Percentiles rank a stretch among this genome's conserved stretches.
These are phyloP conservation scores for Hoplostethus atlanticus DNA, from an alignment of 2,797 vertebrate species.

Conservation along the genomic window DNA sequence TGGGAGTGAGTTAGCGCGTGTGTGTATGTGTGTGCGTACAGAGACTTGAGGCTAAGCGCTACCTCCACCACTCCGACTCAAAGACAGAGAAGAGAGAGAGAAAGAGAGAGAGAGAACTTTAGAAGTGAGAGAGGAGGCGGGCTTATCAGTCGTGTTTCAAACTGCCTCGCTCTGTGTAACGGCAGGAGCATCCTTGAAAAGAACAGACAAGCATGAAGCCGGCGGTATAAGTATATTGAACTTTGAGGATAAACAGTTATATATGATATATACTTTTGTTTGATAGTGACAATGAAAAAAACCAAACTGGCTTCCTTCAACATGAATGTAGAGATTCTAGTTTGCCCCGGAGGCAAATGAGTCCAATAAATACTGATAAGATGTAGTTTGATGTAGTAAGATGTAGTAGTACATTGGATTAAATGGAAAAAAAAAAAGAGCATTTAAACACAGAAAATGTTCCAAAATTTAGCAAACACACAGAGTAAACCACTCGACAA, in stretches of 20 bases:
- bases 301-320: conserved; percentile 26
- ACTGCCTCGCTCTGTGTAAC: not conserved
- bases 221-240: conserved; percentile 55
- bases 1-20: not conserved
- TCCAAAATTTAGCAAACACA: conserved; percentile 59
- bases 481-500: conserved; percentile 43
- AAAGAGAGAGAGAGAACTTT: conserved; percentile 1
- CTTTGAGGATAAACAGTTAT: conserved; percentile 59
- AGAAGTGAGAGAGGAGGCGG: conserved; percentile 2
- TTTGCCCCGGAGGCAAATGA: conserved; percentile 50
- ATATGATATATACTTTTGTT: conserved; percentile 36
- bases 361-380: conserved; percentile 34
- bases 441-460: conserved; percentile 44
- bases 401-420: conserved; percentile 5
- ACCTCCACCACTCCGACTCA: not conserved
- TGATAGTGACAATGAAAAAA: conserved; percentile 39
- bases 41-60: conserved; percentile 8
- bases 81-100: conserved; percentile 4
- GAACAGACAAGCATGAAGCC: conserved; percentile 33
- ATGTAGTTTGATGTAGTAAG: conserved; percentile 4
- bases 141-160: conserved; percentile 31
- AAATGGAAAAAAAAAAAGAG: conserved; percentile 46
- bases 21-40: not conserved
- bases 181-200: conserved; percentile 20
- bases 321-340: conserved; percentile 30